Percentiles rank a stretch among this genome's conserved stretches.
Conservation (phyloP, 2,113 vertebrate genomes). For the Cephalopterus ornatus region DNA sequence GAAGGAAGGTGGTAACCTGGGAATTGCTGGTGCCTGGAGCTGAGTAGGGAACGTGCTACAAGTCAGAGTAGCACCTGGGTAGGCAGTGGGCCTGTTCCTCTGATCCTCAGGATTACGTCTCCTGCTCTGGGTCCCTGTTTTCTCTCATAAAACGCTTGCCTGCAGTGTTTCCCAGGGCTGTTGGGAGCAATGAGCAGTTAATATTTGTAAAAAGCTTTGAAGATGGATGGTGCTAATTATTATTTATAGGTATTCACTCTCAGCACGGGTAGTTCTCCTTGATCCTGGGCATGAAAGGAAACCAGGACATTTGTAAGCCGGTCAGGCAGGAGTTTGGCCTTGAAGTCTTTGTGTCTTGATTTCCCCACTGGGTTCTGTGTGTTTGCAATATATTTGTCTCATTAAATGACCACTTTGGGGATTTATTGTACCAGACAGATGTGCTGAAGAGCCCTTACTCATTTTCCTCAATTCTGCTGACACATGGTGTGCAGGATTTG, state of each 20-base stretch:
- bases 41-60: not conserved
- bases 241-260: conserved; percentile 9
- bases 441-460: not conserved
- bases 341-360: not conserved
- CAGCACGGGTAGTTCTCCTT: not conserved
- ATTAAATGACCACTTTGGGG: not conserved
- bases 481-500: not conserved
- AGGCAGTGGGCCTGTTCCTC: not conserved
- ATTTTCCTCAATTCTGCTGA: not conserved
- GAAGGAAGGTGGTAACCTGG: not conserved
- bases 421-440: not conserved
- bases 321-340: not conserved
- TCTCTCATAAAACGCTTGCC: conserved; percentile 5
- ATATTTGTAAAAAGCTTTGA: conserved; percentile 38
- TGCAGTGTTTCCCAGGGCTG: not conserved
- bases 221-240: conserved; percentile 40
- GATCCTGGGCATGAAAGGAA: conserved; percentile 36
- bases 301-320: conserved; percentile 3
- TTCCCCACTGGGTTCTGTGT: not conserved
- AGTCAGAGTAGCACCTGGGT: not conserved
- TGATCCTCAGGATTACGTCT: not conserved
- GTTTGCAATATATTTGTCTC: not conserved
- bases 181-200: not conserved
- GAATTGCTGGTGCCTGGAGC: not conserved
- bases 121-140: not conserved